Conservation (phyloP, 1,140 invertebrate species). For the Nixonia krombeini region DNA sequence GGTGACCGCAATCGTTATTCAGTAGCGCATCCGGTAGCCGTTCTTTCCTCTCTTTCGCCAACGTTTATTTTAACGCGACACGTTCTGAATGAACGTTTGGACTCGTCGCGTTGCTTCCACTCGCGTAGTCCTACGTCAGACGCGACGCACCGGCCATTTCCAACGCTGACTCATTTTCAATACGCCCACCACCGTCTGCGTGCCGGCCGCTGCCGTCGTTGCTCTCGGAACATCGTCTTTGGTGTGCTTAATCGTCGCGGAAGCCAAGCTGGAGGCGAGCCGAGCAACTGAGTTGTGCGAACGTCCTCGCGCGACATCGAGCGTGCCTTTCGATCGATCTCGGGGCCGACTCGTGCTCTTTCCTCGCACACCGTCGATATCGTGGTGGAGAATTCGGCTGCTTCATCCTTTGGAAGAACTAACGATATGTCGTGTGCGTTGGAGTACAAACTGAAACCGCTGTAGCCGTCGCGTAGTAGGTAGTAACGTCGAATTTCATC, state of each 20-base stretch:
- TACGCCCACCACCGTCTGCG: constrained; percentile 43
- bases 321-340: not conserved
- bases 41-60: constrained; percentile 17
- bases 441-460: not conserved
- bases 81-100: constrained; percentile 36
- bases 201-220: constrained; percentile 16
- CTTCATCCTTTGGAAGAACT: too few species aligned
- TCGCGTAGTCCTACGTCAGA: constrained; percentile 17
- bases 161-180: constrained; percentile 52
- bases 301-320: too few species aligned
- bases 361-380: not conserved
- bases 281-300: too few species aligned
- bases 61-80: constrained; percentile 23
- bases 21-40: constrained; percentile 4
- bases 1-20: constrained; percentile 11
- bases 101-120: constrained; percentile 4
- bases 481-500: not conserved
- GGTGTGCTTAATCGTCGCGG: too few species aligned
- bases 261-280: too few species aligned
- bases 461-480: too few species aligned
- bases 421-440: too few species aligned
- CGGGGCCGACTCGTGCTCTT: not conserved
- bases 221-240: constrained; percentile 23
- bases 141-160: constrained; percentile 29
- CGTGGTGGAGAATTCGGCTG: too few species aligned